Evolutionary conservation across 2,113 vertebrate genomes (phyloP), one percentile per base, ranked within the genome.

Genomic region (Channa argus): DNA sequence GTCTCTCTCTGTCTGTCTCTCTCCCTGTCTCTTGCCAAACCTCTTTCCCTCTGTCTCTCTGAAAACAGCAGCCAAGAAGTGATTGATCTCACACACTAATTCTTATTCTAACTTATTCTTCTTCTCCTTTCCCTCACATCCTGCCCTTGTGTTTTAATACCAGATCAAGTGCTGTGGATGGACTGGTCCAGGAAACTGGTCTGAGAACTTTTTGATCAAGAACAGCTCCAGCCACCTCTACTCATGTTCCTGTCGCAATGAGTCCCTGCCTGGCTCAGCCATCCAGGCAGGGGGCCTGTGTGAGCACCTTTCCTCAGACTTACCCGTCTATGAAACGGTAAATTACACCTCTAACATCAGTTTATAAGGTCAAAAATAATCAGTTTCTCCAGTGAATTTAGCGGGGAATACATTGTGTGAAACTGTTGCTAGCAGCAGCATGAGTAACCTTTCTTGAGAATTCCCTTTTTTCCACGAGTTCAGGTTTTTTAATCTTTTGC

Each of bases 121-220:
- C 62, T 66, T 78, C 8, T 66, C 43, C 10, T 14, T 63, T 50
- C 36, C 12, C 46, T 72, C 43, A 39, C 24, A 36, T 63, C 52
- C 2, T 56, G 41, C 8, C 14, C 76, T 3, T 79, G 43, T 54
- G 33, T 43, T 10, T 2, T 49, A 11, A 63, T 41, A 53, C 14
- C 88, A 97, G 96, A 93, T 95, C 75, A 34, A 88, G 7, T 99
- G 97, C 91, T 99, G 97, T 63, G 97, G 97, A 51, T 99, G 96
- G 97, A 89, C 3, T n/a, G 92, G 91, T 66, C 90, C 92, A 9
- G 70, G 86, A 38, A 96, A 97, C 91, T 99, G 97, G 97, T 94
- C 94, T 0, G 86, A 84, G 0, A 99, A 98, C 50, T 0, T 37
- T 0, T 0, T 84, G 68, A 91, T 98, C 69, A 94, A 62, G 85